A percentile compares a stretch with the other conserved stretches of the same genome.
phyloP scores from a whole-genome alignment of 2,113 vertebrate species.

The Rhegmatorhina hoffmannsi region DNA sequence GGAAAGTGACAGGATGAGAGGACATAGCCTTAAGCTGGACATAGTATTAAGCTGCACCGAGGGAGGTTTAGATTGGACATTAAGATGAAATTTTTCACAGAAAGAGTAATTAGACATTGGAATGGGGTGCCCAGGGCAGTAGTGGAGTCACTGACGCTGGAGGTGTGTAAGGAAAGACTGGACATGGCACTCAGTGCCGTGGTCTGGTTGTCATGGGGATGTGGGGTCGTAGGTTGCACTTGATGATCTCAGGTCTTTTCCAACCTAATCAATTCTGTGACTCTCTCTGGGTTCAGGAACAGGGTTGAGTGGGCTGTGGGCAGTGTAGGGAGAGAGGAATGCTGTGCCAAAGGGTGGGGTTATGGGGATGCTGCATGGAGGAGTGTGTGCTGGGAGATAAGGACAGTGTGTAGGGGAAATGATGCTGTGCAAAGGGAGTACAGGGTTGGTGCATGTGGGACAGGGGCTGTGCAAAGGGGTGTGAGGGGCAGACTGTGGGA shows the following conservation, averaged over 20 bases:
- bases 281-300: not conserved
- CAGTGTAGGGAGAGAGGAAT: not conserved
- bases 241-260: not conserved
- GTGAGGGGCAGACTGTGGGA: too few species aligned
- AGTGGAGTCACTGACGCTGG: too few species aligned
- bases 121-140: not conserved
- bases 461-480: not conserved
- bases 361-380: not conserved
- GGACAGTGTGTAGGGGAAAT: not conserved
- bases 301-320: not conserved
- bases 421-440: not conserved
- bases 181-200: not conserved
- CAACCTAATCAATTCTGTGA: not conserved
- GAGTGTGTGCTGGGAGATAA: not conserved
- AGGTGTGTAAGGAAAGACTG: not conserved
- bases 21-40: not conserved
- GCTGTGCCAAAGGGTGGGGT: not conserved
- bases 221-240: not conserved
- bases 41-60: rapidly evolving
- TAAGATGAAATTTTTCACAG: not conserved
- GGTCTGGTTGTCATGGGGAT: not conserved
- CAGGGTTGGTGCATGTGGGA: too few species aligned
- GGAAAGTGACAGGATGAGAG: not conserved
- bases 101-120: not conserved
- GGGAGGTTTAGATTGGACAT: not conserved